Base-by-base conservation (phyloP, 2,797 vertebrate species). In the Clamator glandarius region DNA sequence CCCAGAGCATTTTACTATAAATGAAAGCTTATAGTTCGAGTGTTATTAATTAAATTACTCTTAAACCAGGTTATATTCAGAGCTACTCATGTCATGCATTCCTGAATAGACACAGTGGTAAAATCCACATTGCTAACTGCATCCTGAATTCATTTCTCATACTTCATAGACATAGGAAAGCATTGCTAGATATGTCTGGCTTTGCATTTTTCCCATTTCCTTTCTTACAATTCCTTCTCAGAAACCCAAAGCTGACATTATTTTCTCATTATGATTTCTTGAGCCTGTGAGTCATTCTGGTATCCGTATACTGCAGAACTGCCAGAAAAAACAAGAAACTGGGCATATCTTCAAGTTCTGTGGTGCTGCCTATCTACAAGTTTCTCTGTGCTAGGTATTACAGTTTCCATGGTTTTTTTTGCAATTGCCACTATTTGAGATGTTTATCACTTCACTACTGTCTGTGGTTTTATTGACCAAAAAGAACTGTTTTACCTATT, bases 21-120 rank as follows among this genome's bases (percentile, higher is more conserved):
- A 87, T 63, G 42, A 92, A 87, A 79, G 55, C 69, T 90, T 90
- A 94, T 75, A 88, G 33, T 84, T 88, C 75, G 91, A 91, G 50
- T 91, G 46, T 78, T 85, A 87, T 79, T 89, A 96, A 96, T 94
- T 88, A 95, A 97, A 96, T 92, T 41, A 70, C 83, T 95, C 76
- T 90, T 95, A 81, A 96, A 81, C 72, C 78, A 84, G 35, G 50
- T 95, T 84, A 64, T 76, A 79, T 48, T 96, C 57, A 59, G 84
- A 96, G 78, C 46, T 86, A 74, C 57, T 96, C 72, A 86, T 89
- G 68, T 55, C 80, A 55, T 84, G 93, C 89, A 89, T 95, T 93
- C 5, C 1, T 92, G 92, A 96, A 92, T 89, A 96, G 86, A 92
- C 54, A 51, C 74, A 50, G 28, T 58, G 54, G 78, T 87, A 96